These are phyloP conservation scores for Bursaphelenchus okinawaensis DNA, from an alignment of 2,888 invertebrate genomes.

Conservation along the genomic window DNA sequence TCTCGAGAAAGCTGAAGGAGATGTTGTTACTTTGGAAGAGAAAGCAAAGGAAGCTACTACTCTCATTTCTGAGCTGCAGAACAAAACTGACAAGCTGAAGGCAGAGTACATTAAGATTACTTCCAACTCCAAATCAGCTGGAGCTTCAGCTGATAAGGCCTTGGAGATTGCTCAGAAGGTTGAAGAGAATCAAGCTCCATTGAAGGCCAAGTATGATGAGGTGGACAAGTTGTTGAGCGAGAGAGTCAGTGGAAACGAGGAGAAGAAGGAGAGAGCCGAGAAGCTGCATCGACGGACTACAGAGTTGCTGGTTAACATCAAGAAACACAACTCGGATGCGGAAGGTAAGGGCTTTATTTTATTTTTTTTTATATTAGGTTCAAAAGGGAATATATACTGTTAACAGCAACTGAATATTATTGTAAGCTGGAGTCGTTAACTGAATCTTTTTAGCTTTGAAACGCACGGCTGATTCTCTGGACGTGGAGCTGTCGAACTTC, in stretches of 20 bases:
- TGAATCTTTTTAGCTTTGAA: slow-evolving; percentile 44
- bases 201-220: slow-evolving; percentile 41
- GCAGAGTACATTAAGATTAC: slow-evolving; percentile 37
- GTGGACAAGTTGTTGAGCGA: slow-evolving; percentile 41
- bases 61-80: slow-evolving; percentile 22
- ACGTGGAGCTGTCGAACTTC: slow-evolving; percentile 45
- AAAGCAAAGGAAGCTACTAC: slow-evolving; percentile 25
- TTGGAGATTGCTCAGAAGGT: slow-evolving; percentile 26
- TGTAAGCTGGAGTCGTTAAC: no score
- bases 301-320: slow-evolving; percentile 47
- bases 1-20: slow-evolving; percentile 18
- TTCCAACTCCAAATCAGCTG: slow-evolving; percentile 32
- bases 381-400: no score
- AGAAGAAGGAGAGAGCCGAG: slow-evolving; percentile 43
- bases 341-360: slow-evolving; percentile 29
- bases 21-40: slow-evolving; percentile 22
- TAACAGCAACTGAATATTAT: no score
- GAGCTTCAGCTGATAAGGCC: slow-evolving; percentile 26
- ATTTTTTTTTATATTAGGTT: no score
- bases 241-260: slow-evolving; percentile 49
- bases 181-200: slow-evolving; percentile 27
- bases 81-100: slow-evolving; percentile 33
- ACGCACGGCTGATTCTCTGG: slow-evolving; percentile 39
- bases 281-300: slow-evolving; percentile 41
- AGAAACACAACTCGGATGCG: slow-evolving; percentile 46